Base-by-base conservation (phyloP, 2,797 vertebrate genomes). In the Agapornis canus region DNA sequence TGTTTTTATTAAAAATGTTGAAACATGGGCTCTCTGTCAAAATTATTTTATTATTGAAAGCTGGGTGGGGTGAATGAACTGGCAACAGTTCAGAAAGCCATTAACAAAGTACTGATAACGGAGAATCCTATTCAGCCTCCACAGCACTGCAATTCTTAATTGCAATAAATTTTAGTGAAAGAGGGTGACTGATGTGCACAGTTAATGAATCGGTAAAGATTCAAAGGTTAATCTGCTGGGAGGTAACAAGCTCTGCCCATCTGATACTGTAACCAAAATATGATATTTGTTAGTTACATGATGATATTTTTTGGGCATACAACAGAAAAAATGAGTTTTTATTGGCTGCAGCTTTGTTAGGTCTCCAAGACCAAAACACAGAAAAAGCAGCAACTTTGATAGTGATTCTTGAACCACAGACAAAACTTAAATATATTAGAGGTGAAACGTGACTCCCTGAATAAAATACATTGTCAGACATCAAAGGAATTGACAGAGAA, bases 1-100 rank as follows among this genome's bases (percentile, higher is more conserved):
- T 98, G 98, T 98, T 98, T 98, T 98, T 98, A 98, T 98, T 98
- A 98, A 98, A 98, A 98, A 98, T 98, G 98, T 98, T 98, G 98
- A 98, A 98, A 98, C 98, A 97, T 97, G 96, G 98, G 97, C 97
- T 57, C 93, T 97, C 87, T 97, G 98, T 98, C 98, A 98, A 98
- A 98, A 98, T 98, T 97, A 98, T 98, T 98, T 98, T 98, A 98
- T 98, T 98, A 98, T 98, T 97, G 97, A 98, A 98, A 95, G 93
- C 96, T 98, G 96, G 98, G 98, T 98, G 97, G 97, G 96, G 97
- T 97, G 96, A 98, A 97, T 93, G 97, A 97, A 96, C 95, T 98
- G 97, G 97, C 97, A 93, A 89, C 90, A 96, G 85, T 97, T 97
- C 97, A 98, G 97, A 98, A 98, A 97, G 87, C 96, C 97, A 97